Evolutionary conservation across 2,113 vertebrate genomes (phyloP).

Genomic region (Solea solea): DNA sequence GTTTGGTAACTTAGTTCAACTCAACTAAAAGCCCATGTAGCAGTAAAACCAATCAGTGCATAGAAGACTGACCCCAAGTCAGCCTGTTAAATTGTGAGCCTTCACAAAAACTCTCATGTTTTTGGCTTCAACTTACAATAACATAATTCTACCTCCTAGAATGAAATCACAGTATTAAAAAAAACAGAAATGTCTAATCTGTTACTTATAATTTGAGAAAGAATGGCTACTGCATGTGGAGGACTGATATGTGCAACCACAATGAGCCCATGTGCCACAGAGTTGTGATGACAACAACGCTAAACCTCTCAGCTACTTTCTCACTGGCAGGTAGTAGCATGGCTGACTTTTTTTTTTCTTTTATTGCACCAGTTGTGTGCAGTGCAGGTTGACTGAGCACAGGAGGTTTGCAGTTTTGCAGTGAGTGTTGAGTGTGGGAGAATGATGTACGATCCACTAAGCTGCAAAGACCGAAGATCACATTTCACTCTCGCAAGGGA

Average conservation of each 20-base stretch:
- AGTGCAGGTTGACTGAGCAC: conserved; percentile 20
- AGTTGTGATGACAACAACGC: conserved; percentile 56
- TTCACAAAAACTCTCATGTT: background rate
- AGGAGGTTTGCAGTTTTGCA: conserved; percentile 36
- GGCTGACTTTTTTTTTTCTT: conserved; percentile 12
- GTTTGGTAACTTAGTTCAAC: no score
- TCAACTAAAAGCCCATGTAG: no score
- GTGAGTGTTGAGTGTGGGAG: conserved; percentile 63
- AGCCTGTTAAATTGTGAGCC: background rate
- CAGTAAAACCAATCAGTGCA: background rate
- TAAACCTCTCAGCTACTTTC: conserved; percentile 45
- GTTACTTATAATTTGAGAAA: no score
- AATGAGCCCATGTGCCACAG: conserved; percentile 43
- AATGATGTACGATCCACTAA: conserved; percentile 71
- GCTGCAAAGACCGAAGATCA: conserved; percentile 68
- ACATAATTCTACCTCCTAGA: no score
- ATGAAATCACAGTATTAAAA: no score
- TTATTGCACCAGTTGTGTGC: conserved; percentile 35
- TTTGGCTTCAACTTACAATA: no score
- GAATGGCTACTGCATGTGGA: conserved; percentile 22
- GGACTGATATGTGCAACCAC: conserved; percentile 28
- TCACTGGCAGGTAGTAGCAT: conserved; percentile 49
- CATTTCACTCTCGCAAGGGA: conserved; percentile 76
- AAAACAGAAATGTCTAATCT: no score
- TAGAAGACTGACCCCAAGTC: background rate